Conservation (phyloP, 2,797 vertebrate genomes). For the Danio albolineatus region DNA sequence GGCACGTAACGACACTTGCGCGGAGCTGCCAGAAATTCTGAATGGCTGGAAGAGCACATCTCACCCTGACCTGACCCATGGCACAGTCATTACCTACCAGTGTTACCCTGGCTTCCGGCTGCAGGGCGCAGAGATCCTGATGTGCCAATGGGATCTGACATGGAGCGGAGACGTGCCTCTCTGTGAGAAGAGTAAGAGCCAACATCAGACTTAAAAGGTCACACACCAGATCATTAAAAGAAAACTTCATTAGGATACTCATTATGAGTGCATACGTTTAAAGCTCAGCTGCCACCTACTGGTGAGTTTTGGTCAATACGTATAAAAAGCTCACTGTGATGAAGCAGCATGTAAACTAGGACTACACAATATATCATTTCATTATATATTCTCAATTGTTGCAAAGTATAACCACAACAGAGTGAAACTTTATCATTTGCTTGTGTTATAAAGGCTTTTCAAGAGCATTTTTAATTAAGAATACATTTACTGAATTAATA, state of each 20-base stretch:
- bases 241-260: neutral
- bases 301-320: conserved; percentile 2
- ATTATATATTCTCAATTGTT: too few relatives aligned
- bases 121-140: conserved; percentile 89
- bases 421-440: too few relatives aligned
- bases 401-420: too few relatives aligned
- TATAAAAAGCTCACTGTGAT: neutral
- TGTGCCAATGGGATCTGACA: conserved; percentile 98
- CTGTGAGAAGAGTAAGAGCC: conserved; percentile 90
- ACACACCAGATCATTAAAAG: conserved; percentile 15
- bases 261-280: neutral
- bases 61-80: conserved; percentile 92
- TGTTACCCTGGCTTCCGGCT: conserved; percentile 94
- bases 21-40: conserved; percentile 92
- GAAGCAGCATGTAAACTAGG: too few relatives aligned
- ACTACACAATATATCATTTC: too few relatives aligned
- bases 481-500: too few relatives aligned
- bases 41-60: conserved; percentile 97
- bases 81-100: conserved; percentile 94
- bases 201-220: conserved; percentile 7
- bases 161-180: conserved; percentile 94
- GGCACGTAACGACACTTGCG: conserved; percentile 94
- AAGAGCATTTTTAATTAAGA: too few relatives aligned
- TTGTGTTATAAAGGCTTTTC: too few relatives aligned
- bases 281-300: conserved; percentile 31